Conservation (phyloP, 2,797 vertebrate genomes). For the Pipistrellus kuhlii region DNA sequence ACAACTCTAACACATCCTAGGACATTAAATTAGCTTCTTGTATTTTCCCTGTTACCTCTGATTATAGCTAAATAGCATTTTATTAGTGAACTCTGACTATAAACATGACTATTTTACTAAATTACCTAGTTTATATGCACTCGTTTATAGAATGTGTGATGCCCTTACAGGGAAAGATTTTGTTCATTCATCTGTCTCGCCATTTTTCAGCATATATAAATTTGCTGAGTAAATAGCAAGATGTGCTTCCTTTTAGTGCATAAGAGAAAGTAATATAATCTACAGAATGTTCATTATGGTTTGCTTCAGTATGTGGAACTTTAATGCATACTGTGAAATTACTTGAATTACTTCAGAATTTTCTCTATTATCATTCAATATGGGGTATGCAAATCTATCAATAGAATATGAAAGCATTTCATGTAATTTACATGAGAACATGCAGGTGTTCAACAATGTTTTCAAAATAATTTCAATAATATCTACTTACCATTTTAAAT, state of each 20-base stretch:
- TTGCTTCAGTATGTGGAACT: constrained; percentile 30
- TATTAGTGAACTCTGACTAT: background rate
- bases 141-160: background rate
- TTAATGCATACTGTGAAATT: constrained; percentile 76
- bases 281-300: constrained; percentile 17
- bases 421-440: constrained; percentile 67
- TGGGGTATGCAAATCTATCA: constrained; percentile 56
- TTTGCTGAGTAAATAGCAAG: background rate
- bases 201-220: background rate
- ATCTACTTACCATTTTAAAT: constrained; percentile 33
- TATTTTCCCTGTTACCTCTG: background rate
- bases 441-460: constrained; percentile 56
- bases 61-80: background rate
- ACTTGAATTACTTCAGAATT: constrained; percentile 75
- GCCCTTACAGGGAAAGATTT: background rate
- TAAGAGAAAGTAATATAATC: constrained; percentile 25
- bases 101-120: background rate
- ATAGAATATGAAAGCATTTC: constrained; percentile 35
- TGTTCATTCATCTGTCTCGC: background rate
- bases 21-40: background rate
- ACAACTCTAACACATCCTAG: background rate
- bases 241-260: background rate
- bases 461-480: constrained; percentile 63
- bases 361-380: constrained; percentile 66
- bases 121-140: background rate